These are phyloP conservation scores for Tethea ocularis DNA, from an alignment of 2,888 invertebrate species.

Conservation along the genomic window DNA sequence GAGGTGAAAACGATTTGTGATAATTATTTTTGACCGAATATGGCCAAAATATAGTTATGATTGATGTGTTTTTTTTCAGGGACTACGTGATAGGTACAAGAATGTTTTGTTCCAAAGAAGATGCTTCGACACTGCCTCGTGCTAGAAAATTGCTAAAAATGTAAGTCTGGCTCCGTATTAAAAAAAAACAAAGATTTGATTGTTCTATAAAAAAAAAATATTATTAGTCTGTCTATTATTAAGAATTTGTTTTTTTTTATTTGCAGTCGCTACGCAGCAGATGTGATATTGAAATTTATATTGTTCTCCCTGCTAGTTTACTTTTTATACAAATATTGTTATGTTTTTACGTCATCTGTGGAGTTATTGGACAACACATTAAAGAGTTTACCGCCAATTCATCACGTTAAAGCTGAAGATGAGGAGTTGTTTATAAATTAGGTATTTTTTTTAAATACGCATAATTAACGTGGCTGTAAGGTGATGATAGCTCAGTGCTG, in stretches of 20 bases:
- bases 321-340: conserved; percentile 55
- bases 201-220: too few species aligned
- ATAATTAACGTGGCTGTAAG: too few species aligned
- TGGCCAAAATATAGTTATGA: too few species aligned
- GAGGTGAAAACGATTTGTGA: too few species aligned
- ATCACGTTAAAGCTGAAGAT: conserved; percentile 40
- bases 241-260: conserved; percentile 30
- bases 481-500: too few species aligned
- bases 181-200: too few species aligned
- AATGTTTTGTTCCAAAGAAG: conserved; percentile 92
- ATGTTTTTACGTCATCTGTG: conserved; percentile 47
- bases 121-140: conserved; percentile 88
- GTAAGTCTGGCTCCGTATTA: conserved; percentile 66
- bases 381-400: conserved; percentile 46
- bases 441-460: neutral
- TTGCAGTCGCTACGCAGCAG: conserved; percentile 68
- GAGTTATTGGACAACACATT: conserved; percentile 51
- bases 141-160: conserved; percentile 86
- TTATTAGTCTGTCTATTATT: too few species aligned
- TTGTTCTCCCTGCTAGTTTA: conserved; percentile 52
- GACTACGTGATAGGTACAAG: conserved; percentile 91
- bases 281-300: conserved; percentile 51
- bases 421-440: conserved; percentile 2
- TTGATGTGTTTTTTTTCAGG: conserved; percentile 5
- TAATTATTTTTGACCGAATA: too few species aligned